Evolutionary conservation across 1,140 invertebrate genomes (phyloP), one percentile per base, ranked within the genome.

Genomic region (Proales similis): DNA sequence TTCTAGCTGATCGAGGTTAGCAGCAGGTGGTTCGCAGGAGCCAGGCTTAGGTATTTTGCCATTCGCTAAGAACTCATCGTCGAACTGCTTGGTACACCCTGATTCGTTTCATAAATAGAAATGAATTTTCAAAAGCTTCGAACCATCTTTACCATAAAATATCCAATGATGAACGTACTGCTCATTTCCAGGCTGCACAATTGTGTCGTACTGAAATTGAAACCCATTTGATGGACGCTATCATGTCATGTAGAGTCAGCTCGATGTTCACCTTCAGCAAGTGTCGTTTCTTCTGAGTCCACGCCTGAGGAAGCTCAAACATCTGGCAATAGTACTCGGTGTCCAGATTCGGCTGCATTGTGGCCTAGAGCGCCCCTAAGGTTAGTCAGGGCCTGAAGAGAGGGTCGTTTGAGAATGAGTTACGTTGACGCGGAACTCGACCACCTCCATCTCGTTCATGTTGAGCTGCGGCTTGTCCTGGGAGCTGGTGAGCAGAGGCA

Each of bases 111-210:
- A n/a, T n/a, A n/a, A n/a, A n/a, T n/a, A n/a, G n/a, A n/a, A n/a
- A n/a, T n/a, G n/a, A n/a, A n/a, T n/a, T n/a, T n/a, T n/a, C n/a
- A n/a, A n/a, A n/a, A n/a, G n/a, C n/a, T n/a, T n/a, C n/a, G n/a
- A n/a, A n/a, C 51, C 51, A 57, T 57, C 36, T 42, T 42, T 39
- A 30, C 45, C 51, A 26, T 57, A 57, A n/a, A 57, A 9, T 7
- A 57, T 17, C n/a, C 36, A 29, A 57, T 57, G 51, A 42, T 57
- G 51, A 36, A 57, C 45, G 20, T 26, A 27, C 32, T 57, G 22
- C 17, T 57, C 39, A 42, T 57, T 57, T 14, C 39, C 45, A 27
- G 39, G 26, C 2, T 36, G 51, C 14, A 57, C 39, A n/a, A 57
- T 42, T n/a, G 45, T 42, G 12, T 57, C 51, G 32, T 57, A 57